Conservation (phyloP, 2,797 vertebrate genomes). For the Cichlasoma orientale region DNA sequence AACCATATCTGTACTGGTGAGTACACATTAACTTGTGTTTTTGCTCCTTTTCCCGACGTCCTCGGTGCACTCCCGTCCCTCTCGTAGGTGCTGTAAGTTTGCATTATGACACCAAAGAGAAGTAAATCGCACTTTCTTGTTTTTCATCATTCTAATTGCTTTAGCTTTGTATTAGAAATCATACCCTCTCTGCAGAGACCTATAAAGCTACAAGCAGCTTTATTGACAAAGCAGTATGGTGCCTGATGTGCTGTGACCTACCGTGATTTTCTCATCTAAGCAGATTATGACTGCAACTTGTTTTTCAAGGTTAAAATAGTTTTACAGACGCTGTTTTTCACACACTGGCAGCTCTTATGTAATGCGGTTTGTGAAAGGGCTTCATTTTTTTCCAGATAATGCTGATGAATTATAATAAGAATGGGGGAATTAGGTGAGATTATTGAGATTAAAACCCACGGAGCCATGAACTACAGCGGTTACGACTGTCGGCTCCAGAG, state of each 20-base stretch:
- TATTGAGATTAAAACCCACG: conserved; percentile 64
- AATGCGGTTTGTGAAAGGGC: conserved; percentile 47
- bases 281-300: conserved; percentile 53
- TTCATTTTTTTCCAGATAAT: conserved; percentile 50
- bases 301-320: conserved; percentile 60
- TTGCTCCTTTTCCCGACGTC: background rate
- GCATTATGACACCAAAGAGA: conserved; percentile 5
- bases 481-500: conserved; percentile 45
- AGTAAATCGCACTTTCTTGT: conserved; percentile 27
- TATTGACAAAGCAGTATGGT: conserved; percentile 52
- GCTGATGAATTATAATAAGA: conserved; percentile 53
- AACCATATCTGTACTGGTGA: conserved; percentile 99
- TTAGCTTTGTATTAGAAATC: conserved; percentile 24
- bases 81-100: background rate
- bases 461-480: conserved; percentile 37
- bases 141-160: conserved; percentile 45
- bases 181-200: conserved; percentile 10
- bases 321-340: conserved; percentile 42
- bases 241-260: conserved; percentile 40
- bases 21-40: conserved; percentile 51
- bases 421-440: conserved; percentile 60
- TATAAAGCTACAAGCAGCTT: conserved; percentile 36
- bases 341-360: conserved; percentile 33
- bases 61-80: background rate
- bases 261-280: conserved; percentile 44